A percentile compares a stretch with the other conserved stretches of the same genome.
Conservation (phyloP, 2,888 invertebrate species). For the Eulithis testata region DNA sequence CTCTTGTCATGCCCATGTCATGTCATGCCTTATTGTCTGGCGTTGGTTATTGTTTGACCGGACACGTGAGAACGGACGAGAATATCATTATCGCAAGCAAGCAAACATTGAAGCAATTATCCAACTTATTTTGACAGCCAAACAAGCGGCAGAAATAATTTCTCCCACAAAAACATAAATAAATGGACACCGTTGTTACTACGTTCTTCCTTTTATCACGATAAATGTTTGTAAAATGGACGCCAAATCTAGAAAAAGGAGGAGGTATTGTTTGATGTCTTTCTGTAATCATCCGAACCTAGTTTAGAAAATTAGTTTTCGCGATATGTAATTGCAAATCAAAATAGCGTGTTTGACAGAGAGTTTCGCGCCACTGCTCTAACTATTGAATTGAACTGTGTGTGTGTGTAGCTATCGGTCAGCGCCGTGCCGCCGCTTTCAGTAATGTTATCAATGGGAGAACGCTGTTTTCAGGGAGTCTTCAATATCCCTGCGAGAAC, state of each 20-base stretch:
- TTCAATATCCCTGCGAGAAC: slow-evolving; percentile 60
- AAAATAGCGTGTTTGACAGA: slow-evolving; percentile 67
- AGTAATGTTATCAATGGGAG: slow-evolving; percentile 71
- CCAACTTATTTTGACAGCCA: slow-evolving; percentile 60
- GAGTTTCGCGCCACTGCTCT: slow-evolving; percentile 75
- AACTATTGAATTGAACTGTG: slow-evolving; percentile 5
- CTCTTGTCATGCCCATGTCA: too few relatives aligned
- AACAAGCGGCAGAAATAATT: slow-evolving; percentile 53
- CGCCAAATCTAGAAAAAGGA: slow-evolving; percentile 65
- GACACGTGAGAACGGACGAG: slow-evolving; percentile 6
- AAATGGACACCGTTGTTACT: slow-evolving; percentile 82
- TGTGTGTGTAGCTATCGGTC: slow-evolving; percentile 12
- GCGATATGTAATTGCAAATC: slow-evolving; percentile 50
- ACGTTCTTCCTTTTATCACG: slow-evolving; percentile 74
- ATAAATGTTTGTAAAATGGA: slow-evolving; percentile 80
- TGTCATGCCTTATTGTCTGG: too few relatives aligned
- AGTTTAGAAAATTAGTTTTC: slow-evolving; percentile 36
- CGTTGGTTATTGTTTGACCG: too few relatives aligned
- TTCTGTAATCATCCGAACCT: not conserved
- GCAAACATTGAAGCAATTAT: slow-evolving; percentile 37
- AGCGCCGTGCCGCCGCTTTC: slow-evolving; percentile 45
- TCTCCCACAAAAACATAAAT: slow-evolving; percentile 78
- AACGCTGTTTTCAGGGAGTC: slow-evolving; percentile 70
- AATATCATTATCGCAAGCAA: slow-evolving; percentile 17
- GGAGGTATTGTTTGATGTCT: slow-evolving; percentile 55